Evolutionary conservation across 2,113 vertebrate species (phyloP).

Genomic region (Limnothrissa miodon): DNA sequence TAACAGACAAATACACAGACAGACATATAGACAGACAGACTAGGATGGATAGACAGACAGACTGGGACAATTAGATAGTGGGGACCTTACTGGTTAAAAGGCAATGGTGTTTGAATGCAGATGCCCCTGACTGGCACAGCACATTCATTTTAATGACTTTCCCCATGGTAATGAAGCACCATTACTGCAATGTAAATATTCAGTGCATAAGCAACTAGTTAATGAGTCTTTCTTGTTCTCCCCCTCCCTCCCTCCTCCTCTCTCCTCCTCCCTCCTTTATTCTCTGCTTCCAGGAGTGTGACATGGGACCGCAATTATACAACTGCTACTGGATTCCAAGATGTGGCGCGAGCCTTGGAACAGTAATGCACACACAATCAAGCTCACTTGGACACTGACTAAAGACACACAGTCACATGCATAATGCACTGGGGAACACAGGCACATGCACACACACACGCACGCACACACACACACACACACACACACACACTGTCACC

Average conservation of each 20-base stretch:
- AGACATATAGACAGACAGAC: not conserved
- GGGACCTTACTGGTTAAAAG: not conserved
- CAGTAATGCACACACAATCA: conserved; percentile 72
- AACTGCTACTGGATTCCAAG: conserved; percentile 82
- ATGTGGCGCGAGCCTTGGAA: conserved; percentile 86
- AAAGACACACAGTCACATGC: conserved; percentile 21
- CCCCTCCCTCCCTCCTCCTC: not conserved
- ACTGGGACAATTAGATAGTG: too few relatives aligned
- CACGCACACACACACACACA: not conserved
- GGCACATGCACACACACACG: not conserved
- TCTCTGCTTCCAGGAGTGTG: conserved; percentile 74
- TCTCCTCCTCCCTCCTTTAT: conserved; percentile 25
- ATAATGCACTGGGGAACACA: not conserved
- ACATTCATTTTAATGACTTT: not conserved
- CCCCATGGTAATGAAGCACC: conserved; percentile 2
- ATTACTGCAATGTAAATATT: conserved; percentile 1
- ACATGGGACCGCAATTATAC: conserved; percentile 90
- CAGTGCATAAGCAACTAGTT: conserved; percentile 24
- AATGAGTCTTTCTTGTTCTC: conserved; percentile 20
- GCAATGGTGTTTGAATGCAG: not conserved
- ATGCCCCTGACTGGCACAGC: not conserved
- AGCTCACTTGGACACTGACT: not conserved
- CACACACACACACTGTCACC: conserved; percentile 32
- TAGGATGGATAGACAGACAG: too few relatives aligned
- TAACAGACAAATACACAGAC: not conserved